Base-by-base conservation (phyloP, 1,140 invertebrate species). In the Heliconius melpomene region DNA sequence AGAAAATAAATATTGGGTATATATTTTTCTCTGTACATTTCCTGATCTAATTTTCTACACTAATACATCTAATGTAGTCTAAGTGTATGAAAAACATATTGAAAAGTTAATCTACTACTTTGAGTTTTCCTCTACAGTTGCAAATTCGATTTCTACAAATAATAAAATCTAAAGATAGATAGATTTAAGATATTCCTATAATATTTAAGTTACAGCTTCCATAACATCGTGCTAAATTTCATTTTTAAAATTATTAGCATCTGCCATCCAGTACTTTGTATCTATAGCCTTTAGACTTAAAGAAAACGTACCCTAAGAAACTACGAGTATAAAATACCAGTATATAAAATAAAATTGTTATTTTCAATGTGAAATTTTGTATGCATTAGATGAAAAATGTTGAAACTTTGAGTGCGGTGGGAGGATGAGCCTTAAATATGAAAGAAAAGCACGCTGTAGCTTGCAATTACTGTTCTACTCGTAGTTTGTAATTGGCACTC, bases 1-100 rank as follows among this genome's bases (percentile, higher is more conserved):
- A n/a, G n/a, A n/a, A n/a, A 71, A 76, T 71, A 76, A 71, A 46
- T 70, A 70, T 76, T 50, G n/a, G 23, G 57, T 3, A 66, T 29
- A 29, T 66, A 29, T 66, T 66, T 66, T 66, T 66, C 50, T 57
- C 57, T 66, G 23, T 66, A 23, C 57, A 66, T 66, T 66, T 66
- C 16, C 57, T 66, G 20, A 66, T 66, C 3, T 5, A 26, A 3
- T 6, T 66, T 26, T 3, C 54, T n/a, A n/a, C n/a, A n/a, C n/a
- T n/a, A n/a, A n/a, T n/a, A n/a, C 54, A 57, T 57, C 8, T 57
- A n/a, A n/a, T n/a, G 1, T 23, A 23, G 40, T 46, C 40, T 46
- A 16, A 46, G 40, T 46, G 20, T 57, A 57, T 23, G 54, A 57
- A 57, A n/a, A 57, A 57, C 18, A 52, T 52, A 18, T 52, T 13